phyloP scores from a whole-genome alignment of 2,797 vertebrate genomes.

The Pipistrellus kuhlii region DNA sequence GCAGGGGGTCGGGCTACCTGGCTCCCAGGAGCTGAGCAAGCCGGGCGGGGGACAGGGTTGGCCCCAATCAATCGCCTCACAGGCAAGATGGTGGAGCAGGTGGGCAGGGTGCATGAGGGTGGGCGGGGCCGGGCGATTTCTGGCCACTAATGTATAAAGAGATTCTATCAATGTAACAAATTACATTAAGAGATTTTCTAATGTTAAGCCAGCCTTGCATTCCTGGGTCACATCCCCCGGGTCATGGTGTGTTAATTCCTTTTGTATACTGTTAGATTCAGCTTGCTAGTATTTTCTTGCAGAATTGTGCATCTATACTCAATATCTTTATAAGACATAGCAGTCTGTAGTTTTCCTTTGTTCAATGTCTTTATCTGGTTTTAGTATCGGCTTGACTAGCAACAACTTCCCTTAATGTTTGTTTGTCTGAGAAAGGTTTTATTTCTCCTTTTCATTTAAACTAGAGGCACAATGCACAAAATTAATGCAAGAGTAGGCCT shows the following conservation, averaged over 20 bases:
- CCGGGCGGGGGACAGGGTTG: too few relatives aligned
- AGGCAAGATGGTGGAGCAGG: too few relatives aligned
- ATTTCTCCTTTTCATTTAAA: not conserved
- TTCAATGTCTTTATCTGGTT: not conserved
- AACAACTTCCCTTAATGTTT: not conserved
- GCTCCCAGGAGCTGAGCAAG: too few relatives aligned
- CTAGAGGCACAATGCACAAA: too few relatives aligned
- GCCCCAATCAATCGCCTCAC: too few relatives aligned
- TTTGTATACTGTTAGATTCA: not conserved
- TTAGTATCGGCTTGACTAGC: not conserved
- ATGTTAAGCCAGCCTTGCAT: not conserved
- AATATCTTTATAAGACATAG: too few relatives aligned
- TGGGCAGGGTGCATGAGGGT: too few relatives aligned
- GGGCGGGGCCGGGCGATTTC: too few relatives aligned
- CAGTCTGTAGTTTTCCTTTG: not conserved
- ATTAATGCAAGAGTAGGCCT: too few relatives aligned
- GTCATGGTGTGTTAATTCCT: not conserved
- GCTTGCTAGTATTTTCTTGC: not conserved
- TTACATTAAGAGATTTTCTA: not conserved
- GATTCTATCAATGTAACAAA: not conserved
- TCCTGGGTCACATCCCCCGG: not conserved
- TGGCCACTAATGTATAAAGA: not conserved
- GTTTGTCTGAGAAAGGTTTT: not conserved
- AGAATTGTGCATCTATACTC: not conserved
- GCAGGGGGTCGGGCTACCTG: too few relatives aligned